These are phyloP conservation scores for Cynodonichthys magdalenae DNA, from an alignment of 2,797 vertebrate species.

Conservation along the genomic window DNA sequence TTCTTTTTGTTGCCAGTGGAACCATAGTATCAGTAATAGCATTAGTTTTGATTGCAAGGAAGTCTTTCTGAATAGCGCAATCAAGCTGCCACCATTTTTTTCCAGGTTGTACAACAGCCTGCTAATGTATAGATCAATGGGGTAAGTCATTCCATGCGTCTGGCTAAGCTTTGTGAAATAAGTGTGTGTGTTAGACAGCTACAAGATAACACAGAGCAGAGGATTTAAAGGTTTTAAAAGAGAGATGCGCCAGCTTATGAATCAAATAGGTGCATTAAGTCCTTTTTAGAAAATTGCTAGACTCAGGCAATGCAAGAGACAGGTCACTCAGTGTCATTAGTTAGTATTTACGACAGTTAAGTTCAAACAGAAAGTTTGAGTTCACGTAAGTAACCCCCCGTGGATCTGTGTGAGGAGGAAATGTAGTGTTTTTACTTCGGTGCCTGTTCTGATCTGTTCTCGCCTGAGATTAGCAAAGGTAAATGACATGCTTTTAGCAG, in stretches of 20 bases:
- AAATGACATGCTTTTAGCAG: constrained; percentile 78
- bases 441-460: constrained; percentile 65
- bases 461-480: constrained; percentile 76
- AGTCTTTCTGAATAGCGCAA: constrained; percentile 21
- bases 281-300: constrained; percentile 28
- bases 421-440: constrained; percentile 63
- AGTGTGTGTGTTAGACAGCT: constrained; percentile 1
- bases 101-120: constrained; percentile 18
- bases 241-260: too few species aligned
- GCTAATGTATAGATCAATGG: constrained; percentile 27
- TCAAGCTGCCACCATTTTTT: constrained; percentile 19
- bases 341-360: constrained; percentile 12
- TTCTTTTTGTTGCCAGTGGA: constrained; percentile 7
- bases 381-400: constrained; percentile 26
- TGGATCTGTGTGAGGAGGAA: constrained; percentile 37
- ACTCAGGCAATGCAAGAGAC: constrained; percentile 8
- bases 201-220: neutral
- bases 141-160: constrained; percentile 7
- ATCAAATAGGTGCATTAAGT: neutral
- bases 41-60: constrained; percentile 11
- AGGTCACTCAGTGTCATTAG: constrained; percentile 44
- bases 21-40: neutral
- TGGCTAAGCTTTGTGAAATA: neutral
- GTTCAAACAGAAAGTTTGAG: constrained; percentile 50
- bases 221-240: neutral